Evolutionary conservation across 2,797 vertebrate species (phyloP).

Genomic region (Sebastes umbrosus): DNA sequence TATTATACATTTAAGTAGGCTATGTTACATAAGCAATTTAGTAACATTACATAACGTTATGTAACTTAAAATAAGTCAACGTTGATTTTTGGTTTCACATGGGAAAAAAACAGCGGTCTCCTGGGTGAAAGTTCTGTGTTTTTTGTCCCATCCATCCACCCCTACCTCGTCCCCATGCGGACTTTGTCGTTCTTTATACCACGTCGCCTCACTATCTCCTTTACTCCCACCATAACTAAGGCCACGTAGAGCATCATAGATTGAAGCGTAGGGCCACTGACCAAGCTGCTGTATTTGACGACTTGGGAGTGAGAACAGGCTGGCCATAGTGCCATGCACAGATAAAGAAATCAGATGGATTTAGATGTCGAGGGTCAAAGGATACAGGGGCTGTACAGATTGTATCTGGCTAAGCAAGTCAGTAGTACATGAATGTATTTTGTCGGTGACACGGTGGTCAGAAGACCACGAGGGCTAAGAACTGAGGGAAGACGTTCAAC

Average conservation of each 20-base stretch:
- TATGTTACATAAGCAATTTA: too few species aligned
- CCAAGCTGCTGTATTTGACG: background rate
- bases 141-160: too few species aligned
- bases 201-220: too few species aligned
- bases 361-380: background rate
- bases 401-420: background rate
- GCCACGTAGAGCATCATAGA: background rate
- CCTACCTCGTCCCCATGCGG: too few species aligned
- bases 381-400: background rate
- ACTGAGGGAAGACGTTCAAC: background rate
- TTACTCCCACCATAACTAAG: background rate
- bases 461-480: background rate
- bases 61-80: too few species aligned
- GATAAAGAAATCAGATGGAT: background rate
- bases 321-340: background rate
- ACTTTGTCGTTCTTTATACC: too few species aligned
- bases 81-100: too few species aligned
- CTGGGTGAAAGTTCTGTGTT: too few species aligned
- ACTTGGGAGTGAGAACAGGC: too few species aligned
- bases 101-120: too few species aligned
- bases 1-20: too few species aligned
- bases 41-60: too few species aligned
- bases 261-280: background rate
- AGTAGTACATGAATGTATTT: background rate
- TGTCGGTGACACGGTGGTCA: background rate